Evolutionary conservation across 92 coral and sea anemone species (phyloP).

Genomic region (Heteractis magnifica): DNA sequence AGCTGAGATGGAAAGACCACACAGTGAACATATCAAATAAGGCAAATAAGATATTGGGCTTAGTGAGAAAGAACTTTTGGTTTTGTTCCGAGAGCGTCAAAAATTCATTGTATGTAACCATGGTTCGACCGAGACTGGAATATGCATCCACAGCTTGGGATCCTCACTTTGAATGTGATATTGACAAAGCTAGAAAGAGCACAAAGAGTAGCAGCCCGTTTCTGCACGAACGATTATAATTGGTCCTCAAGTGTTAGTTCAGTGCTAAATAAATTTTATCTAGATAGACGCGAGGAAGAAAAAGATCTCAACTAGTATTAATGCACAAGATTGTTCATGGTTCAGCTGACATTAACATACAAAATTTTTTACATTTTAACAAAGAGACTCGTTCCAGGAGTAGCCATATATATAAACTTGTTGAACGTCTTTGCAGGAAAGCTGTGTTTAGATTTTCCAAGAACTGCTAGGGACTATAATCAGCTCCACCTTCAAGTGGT

Average conservation of each 20-base stretch:
- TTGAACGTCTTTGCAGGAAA: constrained; percentile 33
- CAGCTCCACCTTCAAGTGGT: no score
- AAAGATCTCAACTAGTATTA: constrained; percentile 34
- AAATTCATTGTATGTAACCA: neutral
- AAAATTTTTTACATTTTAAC: constrained; percentile 37
- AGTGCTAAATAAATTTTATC: constrained; percentile 21
- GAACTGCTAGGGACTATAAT: constrained; percentile 27
- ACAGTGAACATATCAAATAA: neutral
- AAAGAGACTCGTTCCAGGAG: constrained; percentile 11
- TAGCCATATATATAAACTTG: constrained; percentile 32
- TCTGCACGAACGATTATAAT: constrained; percentile 43
- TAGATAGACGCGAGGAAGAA: constrained; percentile 40
- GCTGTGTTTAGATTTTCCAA: constrained; percentile 40
- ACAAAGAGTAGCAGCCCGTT: constrained; percentile 16
- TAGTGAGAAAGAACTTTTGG: constrained; percentile 19
- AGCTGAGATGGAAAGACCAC: neutral
- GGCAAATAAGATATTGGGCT: constrained; percentile 3
- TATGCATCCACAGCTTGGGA: constrained; percentile 2
- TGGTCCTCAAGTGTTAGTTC: constrained; percentile 42
- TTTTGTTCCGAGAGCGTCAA: neutral
- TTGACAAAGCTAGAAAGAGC: constrained; percentile 32
- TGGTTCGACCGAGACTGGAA: neutral
- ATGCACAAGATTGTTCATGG: constrained; percentile 41
- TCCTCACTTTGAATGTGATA: constrained; percentile 19
- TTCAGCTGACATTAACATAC: constrained; percentile 29